Evolutionary conservation across 2,113 vertebrate genomes (phyloP), one percentile per base, ranked within the genome.

Genomic region (Gnathonemus longibarbis): DNA sequence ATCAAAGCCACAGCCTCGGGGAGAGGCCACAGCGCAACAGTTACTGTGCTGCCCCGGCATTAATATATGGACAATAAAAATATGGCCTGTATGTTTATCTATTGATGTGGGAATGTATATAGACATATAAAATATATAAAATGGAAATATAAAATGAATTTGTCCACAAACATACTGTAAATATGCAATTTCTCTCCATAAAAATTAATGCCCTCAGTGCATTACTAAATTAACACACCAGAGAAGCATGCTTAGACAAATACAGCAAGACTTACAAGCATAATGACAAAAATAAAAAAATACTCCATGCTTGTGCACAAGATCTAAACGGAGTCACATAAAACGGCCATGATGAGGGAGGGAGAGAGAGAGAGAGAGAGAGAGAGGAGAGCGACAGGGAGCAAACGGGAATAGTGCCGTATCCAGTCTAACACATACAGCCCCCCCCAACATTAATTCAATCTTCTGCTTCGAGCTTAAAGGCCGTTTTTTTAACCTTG

Each of bases 401-500:
- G 35, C 1, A 7, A 88, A 88, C 0, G 21, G 21, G 35, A 56
- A 48, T 2, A 70, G 27, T 27, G n/a, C n/a, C 13, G 48, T 52
- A 27, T 84, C 42, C 83, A 48, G 42, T n/a, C 83, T 24, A n/a
- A 84, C 85, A 53, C 49, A 87, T 35, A 27, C 5, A 19, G 1
- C 11, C 46, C n/a, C 24, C 7, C 2, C 45, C 39, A 21, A 49
- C 46, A 24, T 46, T 93, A 94, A 95, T 94, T 95, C 94, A 95
- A 94, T 94, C 93, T 93, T 89, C 83, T 92, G 90, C 93, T 93
- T 92, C 92, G 89, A 66, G 90, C 88, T n/a, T 42, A 88, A 66
- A 88, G 31, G 53, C 87, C 0, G 52, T 66, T 58, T 88, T 70
- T 62, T 45, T 66, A 66, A 62, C 56, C 52, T 42, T 88, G 87